phyloP scores from a whole-genome alignment of 2,113 vertebrate genomes.

The Campylorhamphus procurvoides region DNA sequence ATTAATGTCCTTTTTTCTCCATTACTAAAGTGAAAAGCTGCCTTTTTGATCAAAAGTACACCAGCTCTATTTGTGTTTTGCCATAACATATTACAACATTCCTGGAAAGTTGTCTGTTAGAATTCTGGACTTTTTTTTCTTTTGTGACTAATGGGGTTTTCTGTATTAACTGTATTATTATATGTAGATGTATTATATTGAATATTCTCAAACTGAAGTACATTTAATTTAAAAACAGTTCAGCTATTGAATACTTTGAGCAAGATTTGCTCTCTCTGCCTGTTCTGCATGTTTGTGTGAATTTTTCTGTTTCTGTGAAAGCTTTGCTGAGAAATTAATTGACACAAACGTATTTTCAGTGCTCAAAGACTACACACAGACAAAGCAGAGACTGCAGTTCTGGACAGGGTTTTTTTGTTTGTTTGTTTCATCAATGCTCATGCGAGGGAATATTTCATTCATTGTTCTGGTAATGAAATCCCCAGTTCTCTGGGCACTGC shows the following conservation, averaged over 20 bases:
- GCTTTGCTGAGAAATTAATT: not conserved
- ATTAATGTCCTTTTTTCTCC: not conserved
- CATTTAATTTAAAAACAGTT: not conserved
- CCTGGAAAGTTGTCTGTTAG: not conserved
- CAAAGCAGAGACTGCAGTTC: not conserved
- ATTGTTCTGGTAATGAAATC: not conserved
- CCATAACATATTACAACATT: not conserved
- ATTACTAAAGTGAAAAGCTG: not conserved
- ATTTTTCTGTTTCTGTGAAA: not conserved
- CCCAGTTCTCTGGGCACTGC: not conserved
- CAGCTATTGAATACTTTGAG: not conserved
- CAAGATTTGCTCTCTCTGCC: not conserved
- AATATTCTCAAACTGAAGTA: not conserved
- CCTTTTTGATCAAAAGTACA: not conserved
- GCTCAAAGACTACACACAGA: not conserved
- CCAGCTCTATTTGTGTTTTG: not conserved
- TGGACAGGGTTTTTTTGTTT: not conserved
- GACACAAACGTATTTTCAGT: not conserved
- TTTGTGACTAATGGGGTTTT: not conserved
- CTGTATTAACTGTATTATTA: not conserved
- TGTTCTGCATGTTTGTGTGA: not conserved
- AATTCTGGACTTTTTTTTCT: not conserved
- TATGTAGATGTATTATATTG: not conserved
- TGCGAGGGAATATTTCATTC: not conserved
- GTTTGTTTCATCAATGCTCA: fast-evolving